These are phyloP conservation scores for Rhodinocichla rosea DNA, from an alignment of 2,113 vertebrate species.

Conservation along the genomic window DNA sequence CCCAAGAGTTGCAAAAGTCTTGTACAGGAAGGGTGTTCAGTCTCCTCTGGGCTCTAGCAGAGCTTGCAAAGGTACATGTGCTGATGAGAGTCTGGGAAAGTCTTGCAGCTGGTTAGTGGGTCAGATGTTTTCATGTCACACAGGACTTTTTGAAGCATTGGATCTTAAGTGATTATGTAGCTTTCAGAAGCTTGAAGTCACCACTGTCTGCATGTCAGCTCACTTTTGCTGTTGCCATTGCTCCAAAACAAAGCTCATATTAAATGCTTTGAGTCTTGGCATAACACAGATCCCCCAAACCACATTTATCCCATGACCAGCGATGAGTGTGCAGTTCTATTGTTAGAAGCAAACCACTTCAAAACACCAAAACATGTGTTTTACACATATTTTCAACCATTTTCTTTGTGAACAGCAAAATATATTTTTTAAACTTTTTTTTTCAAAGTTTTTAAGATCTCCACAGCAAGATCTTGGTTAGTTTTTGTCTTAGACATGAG, in stretches of 20 bases:
- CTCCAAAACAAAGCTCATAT: not conserved
- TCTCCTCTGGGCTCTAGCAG: not conserved
- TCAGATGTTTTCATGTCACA: not conserved
- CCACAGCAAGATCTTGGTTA: not conserved
- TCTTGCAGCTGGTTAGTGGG: not conserved
- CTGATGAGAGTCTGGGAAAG: not conserved
- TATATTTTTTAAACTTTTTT: not conserved
- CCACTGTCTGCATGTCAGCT: not conserved
- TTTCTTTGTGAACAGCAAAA: not conserved
- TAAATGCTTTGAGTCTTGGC: constrained; percentile 9
- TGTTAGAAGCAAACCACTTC: constrained; percentile 42
- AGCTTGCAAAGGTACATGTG: not conserved
- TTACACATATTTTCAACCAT: not conserved
- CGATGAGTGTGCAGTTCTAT: constrained; percentile 50
- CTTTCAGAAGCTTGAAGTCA: constrained; percentile 19
- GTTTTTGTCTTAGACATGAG: not conserved
- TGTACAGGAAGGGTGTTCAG: not conserved
- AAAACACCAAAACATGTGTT: not conserved
- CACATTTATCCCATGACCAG: constrained; percentile 24
- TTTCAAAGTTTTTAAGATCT: not conserved
- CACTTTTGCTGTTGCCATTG: not conserved
- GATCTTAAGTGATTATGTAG: not conserved
- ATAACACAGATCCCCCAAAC: not conserved
- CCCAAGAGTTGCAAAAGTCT: not conserved
- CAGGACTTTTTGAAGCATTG: not conserved